phyloP scores from a whole-genome alignment of 2,888 invertebrate species.

The Andrena camellia region DNA sequence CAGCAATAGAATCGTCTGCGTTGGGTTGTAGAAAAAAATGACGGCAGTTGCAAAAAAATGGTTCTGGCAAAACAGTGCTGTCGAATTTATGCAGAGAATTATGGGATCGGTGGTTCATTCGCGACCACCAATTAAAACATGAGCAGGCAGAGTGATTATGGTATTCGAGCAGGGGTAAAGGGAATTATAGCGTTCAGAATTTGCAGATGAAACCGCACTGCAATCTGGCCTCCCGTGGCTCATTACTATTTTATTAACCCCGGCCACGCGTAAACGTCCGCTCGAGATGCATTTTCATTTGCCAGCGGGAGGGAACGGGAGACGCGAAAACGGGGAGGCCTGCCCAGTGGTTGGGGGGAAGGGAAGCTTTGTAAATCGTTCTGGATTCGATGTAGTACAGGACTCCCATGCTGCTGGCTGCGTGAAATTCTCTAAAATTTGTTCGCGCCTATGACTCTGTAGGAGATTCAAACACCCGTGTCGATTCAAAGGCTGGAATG shows the following conservation, averaged over 20 bases:
- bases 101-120: background rate
- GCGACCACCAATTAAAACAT: slow-evolving; percentile 13
- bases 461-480: slow-evolving; percentile 19
- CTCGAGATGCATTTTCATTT: slow-evolving; percentile 56
- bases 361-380: slow-evolving; percentile 36
- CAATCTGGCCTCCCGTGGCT: slow-evolving; percentile 11
- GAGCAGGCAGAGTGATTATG: background rate
- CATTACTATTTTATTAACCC: slow-evolving; percentile 58
- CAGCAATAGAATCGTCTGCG: too few relatives aligned
- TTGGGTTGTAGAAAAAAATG: too few relatives aligned
- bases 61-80: too few relatives aligned
- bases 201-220: slow-evolving; percentile 19
- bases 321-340: background rate
- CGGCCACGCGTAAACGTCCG: slow-evolving; percentile 22
- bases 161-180: slow-evolving; percentile 19
- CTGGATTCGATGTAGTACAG: slow-evolving; percentile 36
- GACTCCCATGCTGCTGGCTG: background rate
- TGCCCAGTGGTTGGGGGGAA: background rate
- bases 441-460: slow-evolving; percentile 22
- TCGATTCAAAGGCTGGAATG: background rate
- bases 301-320: slow-evolving; percentile 11
- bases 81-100: background rate
- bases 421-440: slow-evolving; percentile 32
- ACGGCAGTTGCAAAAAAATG: too few relatives aligned
- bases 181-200: slow-evolving; percentile 27